These are phyloP conservation scores for Alexandromys fortis DNA, from an alignment of 2,113 vertebrate species.

Conservation along the genomic window DNA sequence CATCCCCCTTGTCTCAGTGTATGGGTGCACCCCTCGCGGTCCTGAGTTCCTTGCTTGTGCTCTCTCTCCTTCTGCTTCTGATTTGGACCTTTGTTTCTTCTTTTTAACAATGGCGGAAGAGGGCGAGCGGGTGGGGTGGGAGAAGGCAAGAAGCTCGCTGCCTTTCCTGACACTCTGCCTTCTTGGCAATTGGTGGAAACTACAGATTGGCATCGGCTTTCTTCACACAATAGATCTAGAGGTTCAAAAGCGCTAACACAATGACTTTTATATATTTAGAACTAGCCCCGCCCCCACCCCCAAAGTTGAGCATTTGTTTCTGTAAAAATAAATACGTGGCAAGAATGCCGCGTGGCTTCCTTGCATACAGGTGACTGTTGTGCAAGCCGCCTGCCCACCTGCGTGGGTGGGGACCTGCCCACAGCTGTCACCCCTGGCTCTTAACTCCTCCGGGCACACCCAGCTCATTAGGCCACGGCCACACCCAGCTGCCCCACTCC, in stretches of 20 bases:
- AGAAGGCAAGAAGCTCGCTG: not conserved
- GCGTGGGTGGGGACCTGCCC: conserved; percentile 85
- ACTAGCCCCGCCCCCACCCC: not conserved
- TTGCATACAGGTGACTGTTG: conserved; percentile 80
- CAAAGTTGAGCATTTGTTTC: conserved; percentile 55
- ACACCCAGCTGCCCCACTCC: conserved; percentile 84
- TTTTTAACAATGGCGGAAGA: not conserved
- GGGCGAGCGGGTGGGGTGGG: not conserved
- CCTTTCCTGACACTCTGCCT: accelerated
- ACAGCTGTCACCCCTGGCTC: conserved; percentile 84
- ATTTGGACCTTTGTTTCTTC: too few relatives aligned
- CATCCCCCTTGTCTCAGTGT: too few relatives aligned
- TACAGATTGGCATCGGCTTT: not conserved
- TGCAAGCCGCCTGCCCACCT: conserved; percentile 83
- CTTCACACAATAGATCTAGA: not conserved
- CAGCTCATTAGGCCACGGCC: conserved; percentile 83
- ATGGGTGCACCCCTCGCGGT: too few relatives aligned
- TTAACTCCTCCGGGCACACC: conserved; percentile 85
- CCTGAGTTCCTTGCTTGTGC: too few relatives aligned
- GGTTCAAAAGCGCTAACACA: not conserved
- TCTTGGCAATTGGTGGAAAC: not conserved
- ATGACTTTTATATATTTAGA: conserved; percentile 58
- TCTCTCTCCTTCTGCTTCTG: too few relatives aligned
- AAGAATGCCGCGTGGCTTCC: conserved; percentile 32
- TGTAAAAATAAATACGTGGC: conserved; percentile 66